Evolutionary conservation across 2,888 invertebrate genomes (phyloP), one percentile per base, ranked within the genome.

Genomic region (Aphelenchoides bicaudatus): DNA sequence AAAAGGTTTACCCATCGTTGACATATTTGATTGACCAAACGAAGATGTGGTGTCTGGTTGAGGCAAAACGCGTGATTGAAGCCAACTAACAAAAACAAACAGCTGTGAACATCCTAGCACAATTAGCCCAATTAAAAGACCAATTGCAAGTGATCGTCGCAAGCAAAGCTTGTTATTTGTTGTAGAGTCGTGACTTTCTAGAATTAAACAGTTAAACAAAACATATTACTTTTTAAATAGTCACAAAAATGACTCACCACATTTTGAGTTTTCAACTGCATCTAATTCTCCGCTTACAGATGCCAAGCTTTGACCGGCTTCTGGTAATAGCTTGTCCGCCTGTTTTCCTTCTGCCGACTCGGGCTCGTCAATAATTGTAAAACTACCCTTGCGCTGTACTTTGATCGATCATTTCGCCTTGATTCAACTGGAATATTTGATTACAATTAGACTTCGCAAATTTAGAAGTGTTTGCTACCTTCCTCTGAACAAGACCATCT

Each of bases 311-410:
- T 43, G 21, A 6, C 10, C 16, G 8, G 10, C 16, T 10, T 43
- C 8, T 19, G 8, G 21, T 25, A 25, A 43, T n/a, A 25, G 25
- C 43, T 43, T 43, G 10, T 43, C 43, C 16, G 6, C 10, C 25
- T 43, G 10, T 6, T 10, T 10, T 21, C 25, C 21, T n/a, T 6
- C 43, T 10, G 16, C 25, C 16, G 2, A n/a, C n/a, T 39, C 55
- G n/a, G 43, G 2, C 13, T 48, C 50, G n/a, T 66, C 66, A 25
- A 65, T 27, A 21, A 66, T 68, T 27, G 67, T 65, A 46, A 55
- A 66, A 2, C 62, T 59, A n/a, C 19, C 66, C 66, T 29, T 56
- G 49, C 19, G 58, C 56, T n/a, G 62, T 63, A 23, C 61, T 61
- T 27, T 65, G 65, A 31, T 65, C 63, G 39, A 65, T 52, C 29